These are phyloP conservation scores for Pangasius larnaudii DNA, from an alignment of 2,797 vertebrate genomes.

Conservation along the genomic window DNA sequence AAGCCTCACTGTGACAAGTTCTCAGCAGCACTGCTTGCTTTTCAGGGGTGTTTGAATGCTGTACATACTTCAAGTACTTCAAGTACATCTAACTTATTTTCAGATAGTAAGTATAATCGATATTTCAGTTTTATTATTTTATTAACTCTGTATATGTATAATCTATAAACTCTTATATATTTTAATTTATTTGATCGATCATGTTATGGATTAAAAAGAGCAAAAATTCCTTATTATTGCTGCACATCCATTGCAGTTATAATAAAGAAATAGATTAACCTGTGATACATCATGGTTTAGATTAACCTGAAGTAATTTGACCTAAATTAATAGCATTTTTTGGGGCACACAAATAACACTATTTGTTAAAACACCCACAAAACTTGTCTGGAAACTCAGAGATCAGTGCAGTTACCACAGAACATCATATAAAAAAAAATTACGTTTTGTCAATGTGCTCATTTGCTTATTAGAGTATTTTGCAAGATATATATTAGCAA, in stretches of 20 bases:
- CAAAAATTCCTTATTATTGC: not conserved
- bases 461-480: not conserved
- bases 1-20: constrained; percentile 33
- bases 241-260: not conserved
- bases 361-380: not conserved
- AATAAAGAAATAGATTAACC: not conserved
- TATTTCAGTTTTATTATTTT: not conserved
- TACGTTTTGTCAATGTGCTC: not conserved
- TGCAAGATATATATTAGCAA: not conserved
- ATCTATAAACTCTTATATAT: not conserved
- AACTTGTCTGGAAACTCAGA: not conserved
- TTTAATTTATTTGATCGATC: not conserved
- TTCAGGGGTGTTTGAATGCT: constrained; percentile 41
- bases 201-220: not conserved
- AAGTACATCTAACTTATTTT: constrained; percentile 22
- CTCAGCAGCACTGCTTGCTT: constrained; percentile 20
- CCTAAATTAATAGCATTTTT: not conserved
- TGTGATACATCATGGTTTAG: not conserved
- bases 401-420: not conserved
- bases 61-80: constrained; percentile 11
- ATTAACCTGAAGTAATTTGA: not conserved
- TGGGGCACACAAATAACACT: not conserved
- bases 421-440: not conserved
- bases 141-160: not conserved
- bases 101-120: not conserved